phyloP scores from a whole-genome alignment of 2,888 invertebrate species.

The Eupeodes latifasciatus region DNA sequence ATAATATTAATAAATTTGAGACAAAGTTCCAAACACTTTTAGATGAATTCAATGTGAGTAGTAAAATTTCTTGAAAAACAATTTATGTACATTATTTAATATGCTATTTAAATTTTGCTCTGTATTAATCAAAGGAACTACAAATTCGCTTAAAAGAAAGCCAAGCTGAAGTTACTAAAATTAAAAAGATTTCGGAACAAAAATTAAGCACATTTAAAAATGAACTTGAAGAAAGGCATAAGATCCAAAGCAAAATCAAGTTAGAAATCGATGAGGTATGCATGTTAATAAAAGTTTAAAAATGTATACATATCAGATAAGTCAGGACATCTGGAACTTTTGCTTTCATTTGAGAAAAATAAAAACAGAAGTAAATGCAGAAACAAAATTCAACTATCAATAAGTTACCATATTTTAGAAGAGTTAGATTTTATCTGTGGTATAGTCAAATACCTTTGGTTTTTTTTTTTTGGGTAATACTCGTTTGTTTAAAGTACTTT shows the following conservation, averaged over 20 bases:
- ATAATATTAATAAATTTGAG: slow-evolving; percentile 6
- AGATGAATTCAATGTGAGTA: slow-evolving; percentile 48
- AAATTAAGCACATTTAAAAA: slow-evolving; percentile 7
- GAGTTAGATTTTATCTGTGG: too few relatives aligned
- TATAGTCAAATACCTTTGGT: too few relatives aligned
- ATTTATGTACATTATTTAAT: background rate
- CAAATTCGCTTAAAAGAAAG: slow-evolving; percentile 15
- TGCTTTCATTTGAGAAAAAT: too few relatives aligned
- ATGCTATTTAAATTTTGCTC: background rate
- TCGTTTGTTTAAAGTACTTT: too few relatives aligned
- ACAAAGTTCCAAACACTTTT: background rate
- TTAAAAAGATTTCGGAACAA: slow-evolving; percentile 32
- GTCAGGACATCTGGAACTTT: too few relatives aligned
- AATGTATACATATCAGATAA: too few relatives aligned
- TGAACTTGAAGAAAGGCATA: slow-evolving; percentile 44
- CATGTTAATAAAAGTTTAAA: background rate
- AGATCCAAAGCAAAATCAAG: background rate
- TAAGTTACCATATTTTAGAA: too few relatives aligned
- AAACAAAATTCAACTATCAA: too few relatives aligned
- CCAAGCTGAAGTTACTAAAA: slow-evolving; percentile 17
- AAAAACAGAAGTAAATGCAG: too few relatives aligned
- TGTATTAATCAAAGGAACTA: slow-evolving; percentile 10
- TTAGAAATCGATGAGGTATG: slow-evolving; percentile 51
- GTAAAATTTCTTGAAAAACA: background rate
- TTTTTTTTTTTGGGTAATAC: too few relatives aligned